These are phyloP conservation scores for Pangasianodon gigas DNA, from an alignment of 2,113 vertebrate genomes.

Conservation along the genomic window DNA sequence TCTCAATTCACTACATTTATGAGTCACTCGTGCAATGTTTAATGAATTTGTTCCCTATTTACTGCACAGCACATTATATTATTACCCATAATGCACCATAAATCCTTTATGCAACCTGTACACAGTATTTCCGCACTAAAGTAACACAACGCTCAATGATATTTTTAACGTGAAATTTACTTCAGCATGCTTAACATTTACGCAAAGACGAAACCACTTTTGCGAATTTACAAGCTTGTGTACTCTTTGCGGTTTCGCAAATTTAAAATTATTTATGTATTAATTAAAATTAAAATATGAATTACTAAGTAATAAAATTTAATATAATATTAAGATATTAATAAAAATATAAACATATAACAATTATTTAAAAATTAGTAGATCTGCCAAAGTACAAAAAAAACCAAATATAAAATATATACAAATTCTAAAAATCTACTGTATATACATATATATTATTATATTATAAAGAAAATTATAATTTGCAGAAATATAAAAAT, in stretches of 20 bases:
- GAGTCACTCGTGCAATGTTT: not conserved
- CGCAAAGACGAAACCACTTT: not conserved
- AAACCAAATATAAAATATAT: not conserved
- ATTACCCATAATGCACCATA: slow-evolving; percentile 4
- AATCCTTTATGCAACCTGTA: not conserved
- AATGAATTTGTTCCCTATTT: not conserved
- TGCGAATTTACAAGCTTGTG: not conserved
- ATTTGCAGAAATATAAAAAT: not conserved
- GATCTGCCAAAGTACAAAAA: no score
- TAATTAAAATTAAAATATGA: not conserved
- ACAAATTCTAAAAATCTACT: not conserved
- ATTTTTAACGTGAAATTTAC: not conserved
- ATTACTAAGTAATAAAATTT: not conserved
- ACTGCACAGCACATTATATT: not conserved
- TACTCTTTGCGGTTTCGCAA: not conserved
- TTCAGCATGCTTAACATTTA: not conserved
- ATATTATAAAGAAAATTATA: not conserved
- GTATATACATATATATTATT: not conserved
- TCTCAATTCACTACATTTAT: not conserved
- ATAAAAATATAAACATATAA: not conserved
- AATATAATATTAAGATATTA: not conserved
- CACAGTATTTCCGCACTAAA: not conserved
- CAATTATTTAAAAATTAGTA: not conserved
- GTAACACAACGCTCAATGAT: not conserved
- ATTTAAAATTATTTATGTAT: not conserved